Evolutionary conservation across 2,797 vertebrate species (phyloP).

Genomic region (Tangara arthus): DNA sequence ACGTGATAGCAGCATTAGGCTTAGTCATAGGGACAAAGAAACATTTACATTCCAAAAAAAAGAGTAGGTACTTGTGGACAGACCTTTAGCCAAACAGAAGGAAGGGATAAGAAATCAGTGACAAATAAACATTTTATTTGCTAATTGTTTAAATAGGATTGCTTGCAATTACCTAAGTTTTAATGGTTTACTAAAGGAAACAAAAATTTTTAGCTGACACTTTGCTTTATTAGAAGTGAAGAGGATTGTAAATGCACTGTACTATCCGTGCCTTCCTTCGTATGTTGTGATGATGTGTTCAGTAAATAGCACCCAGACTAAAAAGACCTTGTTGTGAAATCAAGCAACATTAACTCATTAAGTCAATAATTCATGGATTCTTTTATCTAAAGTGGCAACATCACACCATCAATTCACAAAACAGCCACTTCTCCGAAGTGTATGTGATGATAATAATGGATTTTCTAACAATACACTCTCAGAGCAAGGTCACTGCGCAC

Average conservation of each 20-base stretch:
- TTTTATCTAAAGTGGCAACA: constrained; percentile 88
- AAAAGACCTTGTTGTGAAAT: constrained; percentile 82
- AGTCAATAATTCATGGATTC: constrained; percentile 96
- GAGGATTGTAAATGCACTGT: constrained; percentile 17
- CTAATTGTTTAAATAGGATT: constrained; percentile 12
- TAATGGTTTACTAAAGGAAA: not conserved
- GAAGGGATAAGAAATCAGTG: not conserved
- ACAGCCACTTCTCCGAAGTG: constrained; percentile 83
- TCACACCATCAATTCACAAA: constrained; percentile 85
- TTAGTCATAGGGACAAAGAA: not conserved
- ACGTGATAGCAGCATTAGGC: not conserved
- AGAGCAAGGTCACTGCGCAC: constrained; percentile 78
- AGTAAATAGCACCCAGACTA: constrained; percentile 73
- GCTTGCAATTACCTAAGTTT: not conserved
- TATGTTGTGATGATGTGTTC: constrained; percentile 64
- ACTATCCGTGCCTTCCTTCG: constrained; percentile 49
- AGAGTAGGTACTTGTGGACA: not conserved
- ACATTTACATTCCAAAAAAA: not conserved
- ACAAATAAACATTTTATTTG: not conserved
- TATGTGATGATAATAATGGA: constrained; percentile 85
- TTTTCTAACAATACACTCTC: constrained; percentile 82
- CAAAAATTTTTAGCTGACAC: not conserved
- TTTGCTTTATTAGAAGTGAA: constrained; percentile 13
- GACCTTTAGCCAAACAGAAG: not conserved
- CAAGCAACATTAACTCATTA: constrained; percentile 91